Base-by-base conservation (phyloP, 2,797 vertebrate species). In the Halcyon chelicuti region DNA sequence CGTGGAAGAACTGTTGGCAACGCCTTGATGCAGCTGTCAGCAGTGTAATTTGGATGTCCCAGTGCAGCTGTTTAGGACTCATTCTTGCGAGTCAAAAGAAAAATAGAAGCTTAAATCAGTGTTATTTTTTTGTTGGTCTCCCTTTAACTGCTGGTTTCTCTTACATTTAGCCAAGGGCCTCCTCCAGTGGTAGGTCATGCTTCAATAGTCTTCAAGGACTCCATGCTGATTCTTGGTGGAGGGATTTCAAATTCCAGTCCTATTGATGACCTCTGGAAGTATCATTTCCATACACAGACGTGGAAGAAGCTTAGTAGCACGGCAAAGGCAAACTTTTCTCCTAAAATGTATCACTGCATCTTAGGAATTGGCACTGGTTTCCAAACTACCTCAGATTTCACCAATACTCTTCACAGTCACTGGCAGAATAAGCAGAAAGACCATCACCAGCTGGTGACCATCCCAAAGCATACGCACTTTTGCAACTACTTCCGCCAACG, bases 211-310 rank as follows among this genome's bases (percentile, higher is more conserved):
- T 99, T 98, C 97, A 97, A 93, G 85, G 98, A 99, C 95, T 97
- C 94, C 23, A 98, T 99, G 99, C 98, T 99, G 65, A 73, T 99
- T 10, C 98, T 99, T 29, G 99, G 99, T 7, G 99, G 99, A 83
- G 98, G 98, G 1, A 94, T 98, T 92, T 96, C 96, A 31, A 96
- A 89, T 72, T 97, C 98, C 91, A 94, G 62, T 35, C 95, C 97
- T 33, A 80, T 37, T 1, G 96, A 97, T 81, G 97, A 91, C 71
- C 86, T 99, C 86, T 99, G 99, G 99, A 98, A 96, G 65, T 99
- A 98, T 92, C 94, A 90, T 96, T 98, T 99, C 96, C 94, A 47
- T 49, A 95, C 97, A 0, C 97, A 98, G 61, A 96, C 91, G 10
- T 99, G 99, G 99, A 96, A 96, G 82, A 98, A 98, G 92, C 61